Conservation (phyloP, 2,888 invertebrate genomes). For the Drosophila prostipennis region DNA sequence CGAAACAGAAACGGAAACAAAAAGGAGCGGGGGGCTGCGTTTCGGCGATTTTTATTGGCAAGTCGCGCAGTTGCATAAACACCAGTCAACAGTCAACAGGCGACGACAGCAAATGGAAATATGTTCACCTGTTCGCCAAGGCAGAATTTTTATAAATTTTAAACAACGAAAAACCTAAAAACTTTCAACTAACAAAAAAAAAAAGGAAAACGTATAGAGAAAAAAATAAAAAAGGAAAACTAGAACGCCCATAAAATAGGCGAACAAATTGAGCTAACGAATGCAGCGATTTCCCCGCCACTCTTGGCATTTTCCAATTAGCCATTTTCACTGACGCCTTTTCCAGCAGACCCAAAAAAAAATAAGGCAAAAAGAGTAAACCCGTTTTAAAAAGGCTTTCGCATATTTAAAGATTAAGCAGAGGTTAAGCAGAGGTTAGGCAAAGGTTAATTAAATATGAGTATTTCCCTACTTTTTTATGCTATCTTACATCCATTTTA, state of each 20-base stretch:
- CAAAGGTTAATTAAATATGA: no score
- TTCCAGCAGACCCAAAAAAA: background rate
- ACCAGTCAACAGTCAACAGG: slow-evolving; percentile 8
- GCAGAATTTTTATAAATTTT: slow-evolving; percentile 12
- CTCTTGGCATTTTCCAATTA: slow-evolving; percentile 33
- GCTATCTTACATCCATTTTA: no score
- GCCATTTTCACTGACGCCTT: slow-evolving; percentile 1
- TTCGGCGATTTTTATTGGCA: slow-evolving; percentile 66
- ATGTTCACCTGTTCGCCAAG: slow-evolving; percentile 46
- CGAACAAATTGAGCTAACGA: slow-evolving; percentile 56
- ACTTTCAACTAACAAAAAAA: slow-evolving; percentile 51
- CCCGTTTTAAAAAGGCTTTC: background rate
- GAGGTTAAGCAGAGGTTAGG: no score
- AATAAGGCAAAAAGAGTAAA: background rate
- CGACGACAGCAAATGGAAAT: slow-evolving; percentile 53
- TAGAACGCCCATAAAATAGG: slow-evolving; percentile 69
- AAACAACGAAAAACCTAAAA: slow-evolving; percentile 25
- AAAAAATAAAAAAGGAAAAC: background rate
- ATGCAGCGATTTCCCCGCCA: slow-evolving; percentile 5
- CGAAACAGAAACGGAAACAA: background rate
- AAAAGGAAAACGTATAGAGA: slow-evolving; percentile 4
- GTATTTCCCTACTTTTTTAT: no score
- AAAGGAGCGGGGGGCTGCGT: slow-evolving; percentile 34
- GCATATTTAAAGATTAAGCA: background rate
- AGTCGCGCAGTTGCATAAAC: slow-evolving; percentile 78